Evolutionary conservation across 2,888 invertebrate genomes (phyloP).

Genomic region (Germaria angustata): DNA sequence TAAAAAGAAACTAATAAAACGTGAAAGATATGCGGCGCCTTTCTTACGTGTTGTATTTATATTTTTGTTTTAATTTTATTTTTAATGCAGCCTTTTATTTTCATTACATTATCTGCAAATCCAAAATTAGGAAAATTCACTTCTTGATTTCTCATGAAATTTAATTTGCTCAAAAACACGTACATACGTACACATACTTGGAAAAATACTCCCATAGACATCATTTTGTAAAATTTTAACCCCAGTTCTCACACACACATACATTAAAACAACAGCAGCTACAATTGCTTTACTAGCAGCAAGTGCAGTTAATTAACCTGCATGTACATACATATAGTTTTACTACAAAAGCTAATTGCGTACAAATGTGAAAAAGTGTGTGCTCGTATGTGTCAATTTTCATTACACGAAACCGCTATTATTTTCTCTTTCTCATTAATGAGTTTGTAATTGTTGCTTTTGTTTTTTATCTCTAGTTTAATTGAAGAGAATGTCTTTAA

Average conservation of each 20-base stretch:
- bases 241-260: no score
- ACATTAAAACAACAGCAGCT: neutral
- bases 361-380: no score
- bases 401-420: no score
- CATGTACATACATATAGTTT: neutral
- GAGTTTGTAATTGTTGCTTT: constrained; percentile 31
- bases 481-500: constrained; percentile 54
- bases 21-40: no score
- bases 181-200: neutral
- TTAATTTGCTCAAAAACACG: neutral
- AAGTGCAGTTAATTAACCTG: constrained; percentile 1
- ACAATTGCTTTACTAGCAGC: neutral
- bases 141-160: constrained; percentile 13
- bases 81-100: no score
- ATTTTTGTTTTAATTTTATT: no score
- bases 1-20: no score
- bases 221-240: neutral
- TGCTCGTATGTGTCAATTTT: no score
- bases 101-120: no score
- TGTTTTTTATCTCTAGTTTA: constrained; percentile 23
- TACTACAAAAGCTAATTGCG: neutral
- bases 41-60: no score
- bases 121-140: no score
- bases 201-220: neutral
- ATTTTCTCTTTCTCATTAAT: no score